Base-by-base conservation (phyloP, 2,888 invertebrate genomes). In the Dasysyrphus tricinctus region DNA sequence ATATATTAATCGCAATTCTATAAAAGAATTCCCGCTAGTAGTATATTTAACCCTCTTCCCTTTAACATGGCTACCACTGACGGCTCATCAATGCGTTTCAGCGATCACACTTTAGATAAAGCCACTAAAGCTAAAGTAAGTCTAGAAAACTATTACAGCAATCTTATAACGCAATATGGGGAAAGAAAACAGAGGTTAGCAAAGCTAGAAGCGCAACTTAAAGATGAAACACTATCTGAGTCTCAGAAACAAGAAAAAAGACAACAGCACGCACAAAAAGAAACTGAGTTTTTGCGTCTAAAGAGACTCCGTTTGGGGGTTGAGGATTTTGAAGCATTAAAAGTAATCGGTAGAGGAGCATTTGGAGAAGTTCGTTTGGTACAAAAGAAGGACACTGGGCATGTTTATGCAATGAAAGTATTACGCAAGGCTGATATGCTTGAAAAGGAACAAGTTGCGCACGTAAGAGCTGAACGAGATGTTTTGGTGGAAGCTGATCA, bases 381-480 rank as follows among this genome's bases (percentile, higher is more conserved):
- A 74, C 99, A 99, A 94, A 99, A 99, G 93, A 98, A 98, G 93
- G 99, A 99, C 93, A 99, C 99, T 2, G 99, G 99, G 5, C 99
- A 99, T 93, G 98, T 99, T 70, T 99, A 99, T 93, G 99, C 99
- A 49, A 99, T 99, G 99, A 99, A 99, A 94, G 99, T 99, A 91
- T 95, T 99, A 77, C 95, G 99, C 88, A 99, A 99, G 93, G 97
- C 98, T 5, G 99, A 99, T 92, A 99, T 99, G 99, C 94, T 99
- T 77, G 99, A 99, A 92, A 99, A 99, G 92, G 99, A 99, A 93
- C 99, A 99, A 94, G 96, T 96, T 88, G 99, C 99, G 9, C 99
- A 99, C 92, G 99, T 99, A 16, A 94, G 99, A 88, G 99, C 99
- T 2, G 99, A 99, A 93, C 95, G 99, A 85, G 99, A 99, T 93